Conservation (phyloP, 2,888 invertebrate species). For the Tenthredo amoena region DNA sequence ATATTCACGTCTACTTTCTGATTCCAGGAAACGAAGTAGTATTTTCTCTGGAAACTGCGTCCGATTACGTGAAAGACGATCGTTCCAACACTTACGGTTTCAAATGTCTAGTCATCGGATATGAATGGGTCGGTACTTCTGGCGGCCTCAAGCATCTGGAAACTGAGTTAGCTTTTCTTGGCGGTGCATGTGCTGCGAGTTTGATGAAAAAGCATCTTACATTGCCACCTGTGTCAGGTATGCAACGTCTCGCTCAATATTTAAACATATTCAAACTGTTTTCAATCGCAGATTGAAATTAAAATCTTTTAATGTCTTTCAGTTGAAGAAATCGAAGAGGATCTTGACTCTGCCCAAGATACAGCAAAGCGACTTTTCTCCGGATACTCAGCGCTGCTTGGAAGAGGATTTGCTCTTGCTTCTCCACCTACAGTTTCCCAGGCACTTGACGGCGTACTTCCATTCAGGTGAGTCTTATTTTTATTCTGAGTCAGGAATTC, state of each 20-base stretch:
- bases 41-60: slow-evolving; percentile 97
- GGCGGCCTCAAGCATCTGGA: slow-evolving; percentile 86
- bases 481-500: neutral
- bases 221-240: slow-evolving; percentile 82
- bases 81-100: slow-evolving; percentile 89
- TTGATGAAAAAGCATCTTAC: slow-evolving; percentile 91
- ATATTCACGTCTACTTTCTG: neutral
- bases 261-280: neutral
- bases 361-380: slow-evolving; percentile 77
- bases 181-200: slow-evolving; percentile 94
- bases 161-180: slow-evolving; percentile 93
- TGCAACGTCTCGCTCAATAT: neutral
- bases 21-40: slow-evolving; percentile 91
- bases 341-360: slow-evolving; percentile 86
- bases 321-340: slow-evolving; percentile 86
- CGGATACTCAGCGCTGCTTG: slow-evolving; percentile 87
- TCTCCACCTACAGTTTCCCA: slow-evolving; percentile 93
- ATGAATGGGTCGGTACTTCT: slow-evolving; percentile 85
- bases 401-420: slow-evolving; percentile 93
- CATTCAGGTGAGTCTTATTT: slow-evolving; percentile 85
- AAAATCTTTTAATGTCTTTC: slow-evolving; percentile 50
- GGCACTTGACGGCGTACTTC: slow-evolving; percentile 92
- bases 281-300: neutral
- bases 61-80: slow-evolving; percentile 95
- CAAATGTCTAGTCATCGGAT: slow-evolving; percentile 90